Percentiles rank a stretch among this genome's conserved stretches.
Conservation (phyloP, 1,140 invertebrate genomes). For the Ips typographus region DNA sequence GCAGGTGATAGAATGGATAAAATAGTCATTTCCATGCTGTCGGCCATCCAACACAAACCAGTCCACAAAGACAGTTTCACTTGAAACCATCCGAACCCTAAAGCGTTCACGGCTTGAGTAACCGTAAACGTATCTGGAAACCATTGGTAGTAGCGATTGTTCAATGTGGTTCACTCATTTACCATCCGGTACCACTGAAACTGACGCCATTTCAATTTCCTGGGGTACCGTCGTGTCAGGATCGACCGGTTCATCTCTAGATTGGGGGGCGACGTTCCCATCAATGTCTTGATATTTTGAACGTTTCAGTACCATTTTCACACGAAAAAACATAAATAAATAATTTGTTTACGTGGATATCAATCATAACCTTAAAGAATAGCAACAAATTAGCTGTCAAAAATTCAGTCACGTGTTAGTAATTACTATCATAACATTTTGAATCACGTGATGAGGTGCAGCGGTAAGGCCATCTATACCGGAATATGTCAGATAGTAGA, state of each 20-base stretch:
- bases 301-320: conserved; percentile 48
- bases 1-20: conserved; percentile 90
- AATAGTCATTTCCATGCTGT: conserved; percentile 99
- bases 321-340: conserved; percentile 9
- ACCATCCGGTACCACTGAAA: conserved; percentile 82
- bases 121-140: conserved; percentile 89
- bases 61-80: conserved; percentile 85
- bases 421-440: too few species aligned
- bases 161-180: conserved; percentile 39
- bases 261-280: conserved; percentile 26
- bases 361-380: neutral
- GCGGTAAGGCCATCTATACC: too few species aligned
- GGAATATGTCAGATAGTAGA: too few species aligned
- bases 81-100: conserved; percentile 96
- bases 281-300: conserved; percentile 51
- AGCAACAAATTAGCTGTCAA: too few species aligned
- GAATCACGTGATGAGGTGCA: too few species aligned
- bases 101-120: conserved; percentile 90
- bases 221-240: conserved; percentile 53
- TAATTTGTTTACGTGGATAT: conserved; percentile 36
- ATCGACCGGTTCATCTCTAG: conserved; percentile 40
- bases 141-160: conserved; percentile 1
- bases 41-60: conserved; percentile 92
- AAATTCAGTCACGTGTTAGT: too few species aligned
- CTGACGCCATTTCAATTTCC: conserved; percentile 77